Evolutionary conservation across 1,140 invertebrate species (phyloP).

Genomic region (Galleria mellonella): DNA sequence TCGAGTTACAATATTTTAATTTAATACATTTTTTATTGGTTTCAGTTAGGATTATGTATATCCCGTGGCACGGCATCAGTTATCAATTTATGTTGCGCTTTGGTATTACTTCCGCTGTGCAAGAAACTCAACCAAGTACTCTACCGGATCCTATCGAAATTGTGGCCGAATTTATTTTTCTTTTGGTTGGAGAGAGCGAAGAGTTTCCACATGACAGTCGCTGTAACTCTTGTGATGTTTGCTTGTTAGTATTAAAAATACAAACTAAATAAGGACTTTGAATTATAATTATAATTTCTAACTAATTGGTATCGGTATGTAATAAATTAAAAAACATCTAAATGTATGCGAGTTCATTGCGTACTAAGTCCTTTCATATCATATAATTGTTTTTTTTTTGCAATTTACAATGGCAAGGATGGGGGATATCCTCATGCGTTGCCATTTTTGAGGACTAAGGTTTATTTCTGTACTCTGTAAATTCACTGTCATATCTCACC

Average conservation of each 20-base stretch:
- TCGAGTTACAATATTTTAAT: background rate
- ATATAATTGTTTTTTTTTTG: too few species aligned
- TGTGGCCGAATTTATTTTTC: constrained; percentile 59
- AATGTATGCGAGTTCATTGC: too few species aligned
- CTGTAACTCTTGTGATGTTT: constrained; percentile 48
- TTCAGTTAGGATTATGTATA: constrained; percentile 57
- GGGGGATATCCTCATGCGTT: too few species aligned
- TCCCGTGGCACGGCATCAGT: constrained; percentile 58
- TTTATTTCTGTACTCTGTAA: too few species aligned
- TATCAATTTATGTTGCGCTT: constrained; percentile 50
- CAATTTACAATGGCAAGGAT: too few species aligned
- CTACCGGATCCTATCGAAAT: constrained; percentile 37
- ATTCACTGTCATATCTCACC: too few species aligned
- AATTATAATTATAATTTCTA: too few species aligned
- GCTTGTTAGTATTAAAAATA: constrained; percentile 36
- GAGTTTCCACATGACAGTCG: constrained; percentile 63
- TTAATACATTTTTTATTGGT: constrained; percentile 15
- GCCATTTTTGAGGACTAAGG: too few species aligned
- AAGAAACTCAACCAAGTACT: constrained; percentile 62
- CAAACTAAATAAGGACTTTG: too few species aligned
- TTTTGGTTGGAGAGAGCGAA: constrained; percentile 63
- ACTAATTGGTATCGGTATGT: too few species aligned
- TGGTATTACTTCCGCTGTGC: constrained; percentile 55
- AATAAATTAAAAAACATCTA: too few species aligned
- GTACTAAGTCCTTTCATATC: too few species aligned